Conservation (phyloP, 2,888 invertebrate genomes). For the Gastrophysa polygoni region DNA sequence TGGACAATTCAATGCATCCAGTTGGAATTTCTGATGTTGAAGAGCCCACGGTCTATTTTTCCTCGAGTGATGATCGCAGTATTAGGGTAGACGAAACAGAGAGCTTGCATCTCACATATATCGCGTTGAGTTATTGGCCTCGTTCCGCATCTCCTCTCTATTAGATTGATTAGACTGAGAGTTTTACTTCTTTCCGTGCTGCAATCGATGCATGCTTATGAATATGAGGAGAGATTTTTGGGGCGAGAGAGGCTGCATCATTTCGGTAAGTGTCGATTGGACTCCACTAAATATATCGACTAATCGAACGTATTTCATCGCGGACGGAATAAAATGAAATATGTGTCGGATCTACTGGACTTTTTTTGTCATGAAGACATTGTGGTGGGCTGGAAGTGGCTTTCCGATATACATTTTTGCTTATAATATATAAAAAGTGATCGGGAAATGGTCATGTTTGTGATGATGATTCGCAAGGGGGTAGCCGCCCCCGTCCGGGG, state of each 20-base stretch:
- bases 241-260: slow-evolving; percentile 15
- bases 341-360: not conserved
- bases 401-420: too few relatives aligned
- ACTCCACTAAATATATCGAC: slow-evolving; percentile 44
- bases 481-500: too few relatives aligned
- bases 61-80: not conserved
- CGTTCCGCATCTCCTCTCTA: slow-evolving; percentile 50
- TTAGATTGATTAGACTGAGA: slow-evolving; percentile 56
- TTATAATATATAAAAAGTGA: too few relatives aligned
- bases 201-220: slow-evolving; percentile 42
- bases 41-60: slow-evolving; percentile 12
- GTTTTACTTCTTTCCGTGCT: slow-evolving; percentile 39
- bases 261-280: slow-evolving; percentile 31
- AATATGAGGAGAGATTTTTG: slow-evolving; percentile 49
- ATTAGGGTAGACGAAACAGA: slow-evolving; percentile 34
- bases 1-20: too few relatives aligned
- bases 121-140: slow-evolving; percentile 53
- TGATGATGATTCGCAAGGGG: too few relatives aligned
- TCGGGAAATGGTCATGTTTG: too few relatives aligned
- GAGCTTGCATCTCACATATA: slow-evolving; percentile 21
- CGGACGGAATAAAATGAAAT: slow-evolving; percentile 13
- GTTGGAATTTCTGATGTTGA: not conserved
- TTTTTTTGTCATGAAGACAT: not conserved
- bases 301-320: slow-evolving; percentile 41
- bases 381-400: too few relatives aligned